Evolutionary conservation across 2,888 invertebrate species (phyloP).

Genomic region (Lucinisca nassula): DNA sequence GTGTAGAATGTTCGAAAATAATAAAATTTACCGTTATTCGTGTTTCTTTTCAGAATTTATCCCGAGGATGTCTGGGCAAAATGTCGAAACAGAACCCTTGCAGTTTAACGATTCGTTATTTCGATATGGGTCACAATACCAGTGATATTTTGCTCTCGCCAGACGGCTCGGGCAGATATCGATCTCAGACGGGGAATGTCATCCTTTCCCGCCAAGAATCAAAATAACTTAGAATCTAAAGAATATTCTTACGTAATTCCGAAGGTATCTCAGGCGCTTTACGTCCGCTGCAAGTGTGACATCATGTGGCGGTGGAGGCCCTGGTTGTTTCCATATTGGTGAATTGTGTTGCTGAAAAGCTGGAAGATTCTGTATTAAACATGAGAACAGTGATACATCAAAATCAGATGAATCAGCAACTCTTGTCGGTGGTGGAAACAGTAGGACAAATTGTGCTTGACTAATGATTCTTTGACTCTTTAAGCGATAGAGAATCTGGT

Average conservation of each 20-base stretch:
- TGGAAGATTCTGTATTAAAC: conserved; percentile 16
- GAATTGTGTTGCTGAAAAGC: neutral
- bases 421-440: conserved; percentile 3
- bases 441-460: neutral
- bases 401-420: conserved; percentile 14
- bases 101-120: too few species aligned
- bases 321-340: neutral
- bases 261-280: neutral
- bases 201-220: too few species aligned
- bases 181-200: too few species aligned
- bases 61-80: too few species aligned
- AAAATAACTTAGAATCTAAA: too few species aligned
- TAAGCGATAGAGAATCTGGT: neutral
- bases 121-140: too few species aligned
- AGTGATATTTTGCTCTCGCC: too few species aligned
- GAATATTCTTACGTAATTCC: neutral
- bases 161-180: too few species aligned
- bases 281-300: conserved; percentile 16
- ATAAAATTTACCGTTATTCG: too few species aligned
- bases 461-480: neutral
- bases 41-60: too few species aligned
- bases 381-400: conserved; percentile 28
- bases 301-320: conserved; percentile 5
- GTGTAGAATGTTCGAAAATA: too few species aligned
- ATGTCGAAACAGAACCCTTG: too few species aligned